A percentile compares a stretch with the other conserved stretches of the same genome.
phyloP scores from a whole-genome alignment of 2,888 invertebrate genomes.

The Ommatoiulus sabulosus region DNA sequence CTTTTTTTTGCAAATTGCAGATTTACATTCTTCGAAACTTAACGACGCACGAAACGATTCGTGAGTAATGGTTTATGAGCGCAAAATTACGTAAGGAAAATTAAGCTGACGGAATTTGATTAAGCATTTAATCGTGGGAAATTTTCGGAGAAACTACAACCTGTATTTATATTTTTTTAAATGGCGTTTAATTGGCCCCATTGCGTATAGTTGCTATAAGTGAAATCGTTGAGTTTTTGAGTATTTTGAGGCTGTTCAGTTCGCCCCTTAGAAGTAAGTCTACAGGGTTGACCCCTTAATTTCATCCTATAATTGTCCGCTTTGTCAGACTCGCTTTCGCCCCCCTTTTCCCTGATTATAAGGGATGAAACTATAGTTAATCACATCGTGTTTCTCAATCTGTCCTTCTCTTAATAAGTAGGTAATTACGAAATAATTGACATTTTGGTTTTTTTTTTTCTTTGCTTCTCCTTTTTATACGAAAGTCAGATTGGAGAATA shows the following conservation, averaged over 20 bases:
- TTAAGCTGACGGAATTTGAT: not conserved
- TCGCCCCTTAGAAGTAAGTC: not conserved
- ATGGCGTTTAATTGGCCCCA: conserved; percentile 34
- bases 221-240: not conserved
- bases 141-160: not conserved
- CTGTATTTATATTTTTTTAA: not conserved
- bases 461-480: conserved; percentile 36
- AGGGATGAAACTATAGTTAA: conserved; percentile 51
- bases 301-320: conserved; percentile 47
- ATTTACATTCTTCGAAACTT: not conserved
- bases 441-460: conserved; percentile 47
- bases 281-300: not conserved
- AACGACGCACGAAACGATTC: conserved; percentile 30
- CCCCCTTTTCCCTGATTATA: conserved; percentile 31
- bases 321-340: not conserved
- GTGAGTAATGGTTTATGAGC: not conserved
- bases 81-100: not conserved
- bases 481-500: not conserved
- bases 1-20: not conserved
- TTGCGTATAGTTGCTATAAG: conserved; percentile 20
- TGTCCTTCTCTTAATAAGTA: conserved; percentile 50
- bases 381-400: conserved; percentile 51
- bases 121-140: conserved; percentile 30
- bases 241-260: not conserved
- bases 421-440: conserved; percentile 52